A percentile compares a stretch with the other conserved stretches of the same genome.
These are phyloP conservation scores for Melipona beecheii DNA, from an alignment of 2,888 invertebrate genomes.

Conservation along the genomic window DNA sequence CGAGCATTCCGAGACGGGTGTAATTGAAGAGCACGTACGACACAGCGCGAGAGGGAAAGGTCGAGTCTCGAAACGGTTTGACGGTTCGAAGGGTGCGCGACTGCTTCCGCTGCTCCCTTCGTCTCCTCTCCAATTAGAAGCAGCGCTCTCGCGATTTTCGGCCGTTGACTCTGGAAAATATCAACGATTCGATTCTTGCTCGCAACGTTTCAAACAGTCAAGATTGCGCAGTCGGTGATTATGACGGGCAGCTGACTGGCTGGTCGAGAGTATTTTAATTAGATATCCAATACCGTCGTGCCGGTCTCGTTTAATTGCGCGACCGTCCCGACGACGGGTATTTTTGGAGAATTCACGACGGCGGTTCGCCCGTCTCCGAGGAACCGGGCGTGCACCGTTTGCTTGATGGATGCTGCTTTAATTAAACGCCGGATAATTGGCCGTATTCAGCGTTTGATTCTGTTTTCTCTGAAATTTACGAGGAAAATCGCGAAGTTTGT, in stretches of 20 bases:
- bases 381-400: neutral
- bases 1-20: constrained; percentile 55
- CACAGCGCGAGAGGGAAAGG: constrained; percentile 21
- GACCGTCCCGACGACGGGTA: neutral
- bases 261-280: constrained; percentile 28
- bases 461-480: neutral
- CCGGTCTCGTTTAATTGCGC: constrained; percentile 9
- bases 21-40: constrained; percentile 58
- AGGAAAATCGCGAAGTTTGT: neutral
- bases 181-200: constrained; percentile 35
- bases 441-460: neutral
- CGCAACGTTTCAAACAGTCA: neutral
- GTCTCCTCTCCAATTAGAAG: constrained; percentile 65
- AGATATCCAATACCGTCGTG: constrained; percentile 1
- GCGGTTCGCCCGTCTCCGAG: too few relatives aligned
- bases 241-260: constrained; percentile 32
- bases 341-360: neutral
- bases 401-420: neutral
- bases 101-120: constrained; percentile 30
- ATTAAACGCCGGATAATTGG: constrained; percentile 10
- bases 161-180: neutral
- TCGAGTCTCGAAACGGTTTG: constrained; percentile 35
- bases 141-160: constrained; percentile 1
- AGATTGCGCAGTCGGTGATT: constrained; percentile 5
- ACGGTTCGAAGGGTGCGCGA: constrained; percentile 33